These are phyloP conservation scores for Microctenopoma lineatum DNA, from an alignment of 2,797 vertebrate genomes.

Conservation along the genomic window DNA sequence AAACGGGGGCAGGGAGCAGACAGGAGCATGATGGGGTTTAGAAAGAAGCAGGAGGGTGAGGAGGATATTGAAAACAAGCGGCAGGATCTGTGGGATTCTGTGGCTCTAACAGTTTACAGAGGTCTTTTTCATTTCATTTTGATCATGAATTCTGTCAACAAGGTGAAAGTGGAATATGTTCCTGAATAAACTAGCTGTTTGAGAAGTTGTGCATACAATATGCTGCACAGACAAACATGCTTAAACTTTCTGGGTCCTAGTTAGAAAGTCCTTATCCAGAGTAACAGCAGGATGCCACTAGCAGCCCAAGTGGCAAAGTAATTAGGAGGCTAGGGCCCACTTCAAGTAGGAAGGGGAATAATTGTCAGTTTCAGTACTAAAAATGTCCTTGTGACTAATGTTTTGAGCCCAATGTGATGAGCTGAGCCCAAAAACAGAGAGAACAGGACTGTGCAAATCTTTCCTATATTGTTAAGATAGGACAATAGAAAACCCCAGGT, in stretches of 20 bases:
- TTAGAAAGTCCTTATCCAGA: neutral
- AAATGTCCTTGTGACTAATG: neutral
- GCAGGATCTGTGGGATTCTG: constrained; percentile 47
- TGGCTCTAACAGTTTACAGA: constrained; percentile 18
- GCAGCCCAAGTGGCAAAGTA: constrained; percentile 15
- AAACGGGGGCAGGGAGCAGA: constrained; percentile 72
- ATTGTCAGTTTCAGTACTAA: neutral
- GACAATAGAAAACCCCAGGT: too few species aligned
- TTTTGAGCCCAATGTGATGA: constrained; percentile 11
- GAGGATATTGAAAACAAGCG: constrained; percentile 70
- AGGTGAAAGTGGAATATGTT: constrained; percentile 5
- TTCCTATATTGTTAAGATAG: neutral
- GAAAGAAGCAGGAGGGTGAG: constrained; percentile 55
- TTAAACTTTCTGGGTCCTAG: neutral
- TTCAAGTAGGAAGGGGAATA: neutral
- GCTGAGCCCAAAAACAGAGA: neutral
- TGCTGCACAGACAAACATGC: neutral
- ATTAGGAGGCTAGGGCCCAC: constrained; percentile 13
- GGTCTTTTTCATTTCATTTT: constrained; percentile 23
- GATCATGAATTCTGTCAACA: constrained; percentile 10
- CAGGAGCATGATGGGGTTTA: constrained; percentile 66
- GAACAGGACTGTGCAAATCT: constrained; percentile 6
- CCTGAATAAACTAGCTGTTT: neutral
- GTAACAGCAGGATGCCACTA: neutral
- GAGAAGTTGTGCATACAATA: neutral